Percentiles rank a stretch among this genome's conserved stretches.
phyloP scores from a whole-genome alignment of 2,888 invertebrate genomes.

The Chrysolina americana region DNA sequence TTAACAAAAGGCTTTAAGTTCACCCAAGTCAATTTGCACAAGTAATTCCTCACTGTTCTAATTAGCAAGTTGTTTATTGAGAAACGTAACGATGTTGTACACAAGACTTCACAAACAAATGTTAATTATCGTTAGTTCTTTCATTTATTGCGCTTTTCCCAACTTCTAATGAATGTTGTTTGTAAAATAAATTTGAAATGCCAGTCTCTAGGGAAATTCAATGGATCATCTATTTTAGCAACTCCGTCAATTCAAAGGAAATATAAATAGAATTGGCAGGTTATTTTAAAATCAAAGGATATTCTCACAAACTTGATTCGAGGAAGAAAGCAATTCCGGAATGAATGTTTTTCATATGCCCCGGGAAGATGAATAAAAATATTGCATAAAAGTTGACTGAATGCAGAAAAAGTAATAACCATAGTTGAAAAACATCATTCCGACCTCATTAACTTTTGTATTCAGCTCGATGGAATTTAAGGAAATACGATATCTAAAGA shows the following conservation, averaged over 20 bases:
- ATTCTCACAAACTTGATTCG: background rate
- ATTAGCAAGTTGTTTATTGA: slow-evolving; percentile 7
- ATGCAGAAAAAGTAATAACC: too few relatives aligned
- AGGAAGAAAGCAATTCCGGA: background rate
- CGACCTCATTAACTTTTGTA: too few relatives aligned
- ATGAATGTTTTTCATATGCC: background rate
- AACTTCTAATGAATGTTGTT: background rate
- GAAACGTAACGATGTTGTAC: background rate
- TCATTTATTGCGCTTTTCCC: background rate
- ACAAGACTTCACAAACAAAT: background rate
- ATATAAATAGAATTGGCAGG: background rate
- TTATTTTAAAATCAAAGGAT: background rate
- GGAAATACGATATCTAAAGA: too few relatives aligned
- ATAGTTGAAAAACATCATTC: too few relatives aligned
- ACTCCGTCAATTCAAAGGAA: background rate
- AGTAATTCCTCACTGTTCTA: background rate
- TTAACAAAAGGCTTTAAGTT: background rate
- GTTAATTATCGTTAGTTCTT: background rate
- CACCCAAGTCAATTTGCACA: background rate
- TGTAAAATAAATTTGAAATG: slow-evolving; percentile 1
- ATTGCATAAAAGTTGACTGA: too few relatives aligned
- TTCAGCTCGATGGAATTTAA: too few relatives aligned
- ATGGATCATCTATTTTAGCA: background rate
- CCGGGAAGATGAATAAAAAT: too few relatives aligned
- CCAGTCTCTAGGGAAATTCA: background rate